These are phyloP conservation scores for Pseudolaguvia tuberculata DNA, from an alignment of 2,113 vertebrate genomes.

Conservation along the genomic window DNA sequence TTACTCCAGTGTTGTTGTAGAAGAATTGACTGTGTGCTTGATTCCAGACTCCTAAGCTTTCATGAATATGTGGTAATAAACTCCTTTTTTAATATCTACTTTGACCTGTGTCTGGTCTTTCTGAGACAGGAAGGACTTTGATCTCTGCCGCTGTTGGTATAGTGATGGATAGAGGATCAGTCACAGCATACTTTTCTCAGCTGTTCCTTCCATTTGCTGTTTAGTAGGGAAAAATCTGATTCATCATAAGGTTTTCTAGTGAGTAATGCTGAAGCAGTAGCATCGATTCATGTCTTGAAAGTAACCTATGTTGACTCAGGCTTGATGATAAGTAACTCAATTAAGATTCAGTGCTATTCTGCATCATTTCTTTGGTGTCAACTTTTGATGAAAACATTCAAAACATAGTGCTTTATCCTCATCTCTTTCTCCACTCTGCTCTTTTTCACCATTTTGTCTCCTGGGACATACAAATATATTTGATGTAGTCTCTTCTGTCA, in stretches of 20 bases:
- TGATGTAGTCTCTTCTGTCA: not conserved
- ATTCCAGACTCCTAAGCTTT: too few species aligned
- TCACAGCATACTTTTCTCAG: not conserved
- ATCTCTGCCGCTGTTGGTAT: not conserved
- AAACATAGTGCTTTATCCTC: conserved; percentile 3
- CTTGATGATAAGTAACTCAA: not conserved
- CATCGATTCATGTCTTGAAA: not conserved
- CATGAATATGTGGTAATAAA: too few species aligned
- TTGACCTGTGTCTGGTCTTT: not conserved
- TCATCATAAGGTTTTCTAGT: not conserved
- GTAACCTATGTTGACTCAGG: not conserved
- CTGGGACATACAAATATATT: not conserved
- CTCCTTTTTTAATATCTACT: not conserved
- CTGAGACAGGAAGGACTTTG: not conserved
- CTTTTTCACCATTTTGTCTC: not conserved
- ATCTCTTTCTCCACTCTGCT: not conserved
- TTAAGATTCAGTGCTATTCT: not conserved
- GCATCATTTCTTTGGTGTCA: not conserved
- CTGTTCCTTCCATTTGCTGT: not conserved
- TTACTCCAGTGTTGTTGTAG: too few species aligned
- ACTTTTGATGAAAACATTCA: conserved; percentile 1
- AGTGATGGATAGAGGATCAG: not conserved
- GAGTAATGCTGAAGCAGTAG: not conserved
- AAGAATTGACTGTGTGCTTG: too few species aligned
- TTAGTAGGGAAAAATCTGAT: too few species aligned